phyloP scores from a whole-genome alignment of 2,113 vertebrate species.

The Gopherus evgoodei region DNA sequence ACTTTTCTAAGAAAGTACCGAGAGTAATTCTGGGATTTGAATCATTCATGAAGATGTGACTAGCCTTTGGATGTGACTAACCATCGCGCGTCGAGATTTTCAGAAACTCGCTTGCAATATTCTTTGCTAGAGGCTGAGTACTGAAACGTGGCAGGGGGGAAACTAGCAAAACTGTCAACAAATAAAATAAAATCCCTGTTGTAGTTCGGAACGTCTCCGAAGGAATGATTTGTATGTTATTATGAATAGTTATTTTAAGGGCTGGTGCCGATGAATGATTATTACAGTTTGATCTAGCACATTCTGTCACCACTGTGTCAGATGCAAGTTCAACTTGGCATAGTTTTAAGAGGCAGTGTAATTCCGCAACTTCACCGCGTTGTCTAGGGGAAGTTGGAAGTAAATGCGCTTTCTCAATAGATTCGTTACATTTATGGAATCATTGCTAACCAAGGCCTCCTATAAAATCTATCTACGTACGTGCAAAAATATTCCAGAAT shows the following conservation, averaged over 20 bases:
- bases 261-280: background rate
- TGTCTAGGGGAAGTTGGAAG: background rate
- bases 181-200: too few relatives aligned
- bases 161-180: background rate
- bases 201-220: background rate
- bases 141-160: too few relatives aligned
- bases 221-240: background rate
- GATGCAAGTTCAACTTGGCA: background rate
- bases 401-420: background rate
- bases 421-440: background rate
- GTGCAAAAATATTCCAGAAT: background rate
- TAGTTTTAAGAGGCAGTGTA: background rate
- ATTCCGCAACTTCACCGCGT: background rate
- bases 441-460: background rate
- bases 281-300: background rate
- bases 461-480: background rate
- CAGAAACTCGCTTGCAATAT: background rate
- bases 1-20: background rate
- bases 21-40: background rate
- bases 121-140: background rate
- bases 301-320: background rate
- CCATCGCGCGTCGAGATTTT: background rate
- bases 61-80: too few relatives aligned
- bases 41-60: background rate
- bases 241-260: background rate